phyloP scores from a whole-genome alignment of 2,888 invertebrate species.

The Platycheirus albimanus region DNA sequence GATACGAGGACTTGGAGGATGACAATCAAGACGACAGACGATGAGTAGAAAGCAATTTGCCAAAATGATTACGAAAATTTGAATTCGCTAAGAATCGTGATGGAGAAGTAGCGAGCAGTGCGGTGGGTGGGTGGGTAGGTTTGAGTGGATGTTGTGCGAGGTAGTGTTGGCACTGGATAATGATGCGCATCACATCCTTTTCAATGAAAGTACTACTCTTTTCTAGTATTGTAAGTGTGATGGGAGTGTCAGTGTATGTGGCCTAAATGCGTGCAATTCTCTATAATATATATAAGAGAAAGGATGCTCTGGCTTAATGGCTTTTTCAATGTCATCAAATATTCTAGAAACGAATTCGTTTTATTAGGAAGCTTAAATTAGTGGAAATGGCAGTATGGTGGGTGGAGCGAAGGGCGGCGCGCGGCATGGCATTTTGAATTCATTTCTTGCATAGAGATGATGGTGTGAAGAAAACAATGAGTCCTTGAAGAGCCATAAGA shows the following conservation, averaged over 20 bases:
- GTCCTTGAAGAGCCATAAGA: slow-evolving; percentile 48
- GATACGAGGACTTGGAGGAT: neutral
- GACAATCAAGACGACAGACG: slow-evolving; percentile 16
- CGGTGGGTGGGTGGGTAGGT: too few species aligned
- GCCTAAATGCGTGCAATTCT: slow-evolving; percentile 36
- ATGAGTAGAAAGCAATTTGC: slow-evolving; percentile 73
- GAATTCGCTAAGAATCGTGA: slow-evolving; percentile 50
- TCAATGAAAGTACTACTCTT: slow-evolving; percentile 51
- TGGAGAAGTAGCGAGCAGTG: slow-evolving; percentile 5
- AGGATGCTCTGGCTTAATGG: slow-evolving; percentile 63
- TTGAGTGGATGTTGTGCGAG: too few species aligned
- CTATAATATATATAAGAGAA: slow-evolving; percentile 14
- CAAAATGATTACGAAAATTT: slow-evolving; percentile 74
- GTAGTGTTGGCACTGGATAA: slow-evolving; percentile 5
- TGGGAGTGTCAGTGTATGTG: slow-evolving; percentile 6
- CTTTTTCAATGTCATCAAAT: slow-evolving; percentile 73
- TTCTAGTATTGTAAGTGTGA: slow-evolving; percentile 8
- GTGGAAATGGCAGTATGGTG: slow-evolving; percentile 26
- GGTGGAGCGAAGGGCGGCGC: too few species aligned
- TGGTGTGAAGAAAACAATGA: slow-evolving; percentile 61
- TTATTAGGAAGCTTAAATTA: slow-evolving; percentile 71
- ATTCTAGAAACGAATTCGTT: slow-evolving; percentile 69
- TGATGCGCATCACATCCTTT: slow-evolving; percentile 51
- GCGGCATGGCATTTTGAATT: neutral
- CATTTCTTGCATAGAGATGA: neutral